phyloP scores from a whole-genome alignment of 1,140 invertebrate species.

The Lanistes nyassanus region DNA sequence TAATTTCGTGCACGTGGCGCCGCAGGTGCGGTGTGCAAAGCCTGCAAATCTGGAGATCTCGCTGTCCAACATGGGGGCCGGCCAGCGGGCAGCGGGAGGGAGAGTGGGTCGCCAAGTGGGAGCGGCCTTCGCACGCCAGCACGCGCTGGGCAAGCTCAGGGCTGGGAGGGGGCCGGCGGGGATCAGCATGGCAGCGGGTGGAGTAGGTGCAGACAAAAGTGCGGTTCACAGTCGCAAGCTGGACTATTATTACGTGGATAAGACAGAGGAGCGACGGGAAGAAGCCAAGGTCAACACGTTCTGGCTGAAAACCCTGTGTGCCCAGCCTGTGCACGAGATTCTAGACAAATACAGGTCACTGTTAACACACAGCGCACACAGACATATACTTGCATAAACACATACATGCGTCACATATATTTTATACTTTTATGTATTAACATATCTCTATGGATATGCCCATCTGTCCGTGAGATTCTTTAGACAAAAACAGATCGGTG shows the following conservation, averaged over 20 bases:
- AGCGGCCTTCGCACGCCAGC: not conserved
- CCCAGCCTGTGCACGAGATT: slow-evolving; percentile 37
- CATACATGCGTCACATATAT: too few species aligned
- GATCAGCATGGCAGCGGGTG: not conserved
- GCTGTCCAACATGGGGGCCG: not conserved
- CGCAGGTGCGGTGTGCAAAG: not conserved
- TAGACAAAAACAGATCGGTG: too few species aligned
- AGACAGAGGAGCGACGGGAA: slow-evolving; percentile 4
- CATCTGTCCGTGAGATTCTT: too few species aligned
- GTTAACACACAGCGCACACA: too few species aligned
- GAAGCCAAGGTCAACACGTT: slow-evolving; percentile 21
- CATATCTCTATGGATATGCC: too few species aligned
- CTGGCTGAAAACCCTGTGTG: slow-evolving; percentile 32
- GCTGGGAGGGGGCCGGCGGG: too few species aligned
- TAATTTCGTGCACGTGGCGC: slow-evolving; percentile 12
- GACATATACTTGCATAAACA: too few species aligned
- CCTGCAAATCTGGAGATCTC: slow-evolving; percentile 18
- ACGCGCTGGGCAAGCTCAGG: not conserved
- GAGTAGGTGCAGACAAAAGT: not conserved
- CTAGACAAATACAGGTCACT: not conserved
- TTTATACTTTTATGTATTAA: too few species aligned
- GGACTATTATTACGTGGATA: slow-evolving; percentile 25
- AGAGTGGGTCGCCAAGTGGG: not conserved
- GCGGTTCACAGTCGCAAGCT: not conserved
- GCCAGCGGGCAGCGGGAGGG: slow-evolving; percentile 2